Base-by-base conservation (phyloP, 2,113 vertebrate species). In the Mormoops blainvillei region DNA sequence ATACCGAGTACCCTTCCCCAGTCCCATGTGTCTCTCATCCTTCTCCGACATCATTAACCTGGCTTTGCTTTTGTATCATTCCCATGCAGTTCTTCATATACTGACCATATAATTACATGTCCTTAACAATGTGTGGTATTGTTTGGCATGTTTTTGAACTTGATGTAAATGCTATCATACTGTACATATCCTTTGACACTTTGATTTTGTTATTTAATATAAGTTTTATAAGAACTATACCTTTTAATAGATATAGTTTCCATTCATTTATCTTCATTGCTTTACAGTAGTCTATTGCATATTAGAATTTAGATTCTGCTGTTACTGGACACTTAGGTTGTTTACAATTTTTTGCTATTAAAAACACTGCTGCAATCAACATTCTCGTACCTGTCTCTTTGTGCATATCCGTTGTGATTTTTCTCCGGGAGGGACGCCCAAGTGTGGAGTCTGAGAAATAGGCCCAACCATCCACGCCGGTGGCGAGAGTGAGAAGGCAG, bases 271-370 rank as follows among this genome's bases (percentile, higher is more conserved):
- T 85, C 80, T 87, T 71, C 36, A 84, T 76, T 87, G 61, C 45
- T 87, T 96, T 54, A 41, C 7, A 61, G 58, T 86, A 28, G 1
- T 94, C 73, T 76, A 28, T 77, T 85, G 67, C 61, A n/a, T 70
- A 71, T 48, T 65, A 89, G 76, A 92, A 94, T 86, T 89, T 92
- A 52, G 48, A 67, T 52, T 76, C 33, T 83, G 50, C 36, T 89
- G 41, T 93, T 70, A 89, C 48, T 89, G 36, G 50, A 89, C 45
- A 38, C 81, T 81, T 87, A 81, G 38, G n/a, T 61, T 78, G 7
- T 88, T 92, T 67, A 68, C 41, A 92, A 24, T 70, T 70, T 85
- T 94, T 84, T 94, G 48, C 88, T 85, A 74, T 91, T 87, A 76
- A 85, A 95, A 68, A 65, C 18, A 67, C 50, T 84, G 67, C 78